Evolutionary conservation across 2,888 invertebrate species (phyloP).

Genomic region (Netelia fuscicornis): DNA sequence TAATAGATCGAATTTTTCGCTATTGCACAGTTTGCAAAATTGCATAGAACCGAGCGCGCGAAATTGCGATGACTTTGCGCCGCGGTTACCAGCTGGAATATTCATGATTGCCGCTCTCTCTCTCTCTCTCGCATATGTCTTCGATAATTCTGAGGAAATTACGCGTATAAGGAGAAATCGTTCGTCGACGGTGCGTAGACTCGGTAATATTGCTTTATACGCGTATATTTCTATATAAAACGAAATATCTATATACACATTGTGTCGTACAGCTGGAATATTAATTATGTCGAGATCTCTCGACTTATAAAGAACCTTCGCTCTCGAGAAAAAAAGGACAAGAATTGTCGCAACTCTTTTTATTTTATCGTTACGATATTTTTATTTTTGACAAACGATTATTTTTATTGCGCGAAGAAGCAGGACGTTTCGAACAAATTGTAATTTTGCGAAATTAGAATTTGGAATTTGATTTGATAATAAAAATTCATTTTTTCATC

Average conservation of each 20-base stretch:
- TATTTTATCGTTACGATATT: too few species aligned
- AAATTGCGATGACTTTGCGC: conserved; percentile 15
- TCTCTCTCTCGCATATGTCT: not conserved
- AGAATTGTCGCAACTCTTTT: too few species aligned
- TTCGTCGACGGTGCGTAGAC: conserved; percentile 32
- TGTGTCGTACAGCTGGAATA: conserved; percentile 48
- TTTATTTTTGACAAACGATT: too few species aligned
- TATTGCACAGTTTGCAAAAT: not conserved
- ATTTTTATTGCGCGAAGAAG: too few species aligned
- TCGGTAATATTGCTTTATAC: not conserved
- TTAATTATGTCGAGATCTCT: conserved; percentile 51
- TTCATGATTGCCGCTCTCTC: conserved; percentile 22
- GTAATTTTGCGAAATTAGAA: too few species aligned
- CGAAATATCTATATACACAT: not conserved
- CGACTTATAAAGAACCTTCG: not conserved
- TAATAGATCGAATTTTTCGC: too few species aligned
- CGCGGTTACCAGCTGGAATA: conserved; percentile 44
- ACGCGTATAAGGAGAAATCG: conserved; percentile 33
- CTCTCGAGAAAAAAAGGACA: not conserved
- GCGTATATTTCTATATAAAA: not conserved
- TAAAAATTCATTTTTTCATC: not conserved
- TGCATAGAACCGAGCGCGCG: not conserved
- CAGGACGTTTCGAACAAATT: too few species aligned
- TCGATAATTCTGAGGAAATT: conserved; percentile 26
- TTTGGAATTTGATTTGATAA: not conserved